Conservation (phyloP, 23 tunicate genomes). For the Trididemnum clinides region DNA sequence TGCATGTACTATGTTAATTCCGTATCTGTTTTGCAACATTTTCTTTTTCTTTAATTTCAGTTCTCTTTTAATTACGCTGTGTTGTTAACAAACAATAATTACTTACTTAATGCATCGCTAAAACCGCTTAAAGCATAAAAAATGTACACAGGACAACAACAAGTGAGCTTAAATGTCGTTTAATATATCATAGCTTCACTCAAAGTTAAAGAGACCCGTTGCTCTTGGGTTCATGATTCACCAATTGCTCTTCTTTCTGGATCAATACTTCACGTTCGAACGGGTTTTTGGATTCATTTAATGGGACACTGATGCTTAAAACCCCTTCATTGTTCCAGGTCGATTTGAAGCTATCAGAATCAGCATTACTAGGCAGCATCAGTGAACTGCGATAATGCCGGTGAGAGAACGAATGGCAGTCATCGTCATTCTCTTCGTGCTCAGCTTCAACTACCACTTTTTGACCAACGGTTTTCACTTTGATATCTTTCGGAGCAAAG, state of each 20-base stretch:
- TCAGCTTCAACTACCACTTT: slow-evolving; percentile 54
- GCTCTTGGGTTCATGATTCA: too few species aligned
- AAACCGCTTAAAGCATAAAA: too few species aligned
- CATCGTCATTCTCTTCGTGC: slow-evolving; percentile 18
- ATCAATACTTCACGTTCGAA: neutral
- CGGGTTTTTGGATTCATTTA: neutral
- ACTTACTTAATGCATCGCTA: too few species aligned
- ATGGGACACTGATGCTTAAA: neutral
- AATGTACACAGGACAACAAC: too few species aligned
- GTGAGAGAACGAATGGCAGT: slow-evolving; percentile 8
- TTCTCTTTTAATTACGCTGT: too few species aligned
- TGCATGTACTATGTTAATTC: too few species aligned
- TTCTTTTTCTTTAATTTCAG: too few species aligned
- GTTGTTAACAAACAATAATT: too few species aligned
- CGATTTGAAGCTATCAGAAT: neutral
- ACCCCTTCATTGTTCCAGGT: neutral
- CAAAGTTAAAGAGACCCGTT: too few species aligned
- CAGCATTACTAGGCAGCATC: neutral
- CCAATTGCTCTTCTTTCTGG: neutral
- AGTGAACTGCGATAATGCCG: slow-evolving; percentile 46
- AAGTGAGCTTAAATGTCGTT: too few species aligned
- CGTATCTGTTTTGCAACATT: too few species aligned
- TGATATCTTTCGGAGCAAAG: slow-evolving; percentile 22
- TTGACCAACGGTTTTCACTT: slow-evolving; percentile 50
- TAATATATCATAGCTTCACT: too few species aligned